Evolutionary conservation across 2,113 vertebrate genomes (phyloP).

Genomic region (Octodon degus): DNA sequence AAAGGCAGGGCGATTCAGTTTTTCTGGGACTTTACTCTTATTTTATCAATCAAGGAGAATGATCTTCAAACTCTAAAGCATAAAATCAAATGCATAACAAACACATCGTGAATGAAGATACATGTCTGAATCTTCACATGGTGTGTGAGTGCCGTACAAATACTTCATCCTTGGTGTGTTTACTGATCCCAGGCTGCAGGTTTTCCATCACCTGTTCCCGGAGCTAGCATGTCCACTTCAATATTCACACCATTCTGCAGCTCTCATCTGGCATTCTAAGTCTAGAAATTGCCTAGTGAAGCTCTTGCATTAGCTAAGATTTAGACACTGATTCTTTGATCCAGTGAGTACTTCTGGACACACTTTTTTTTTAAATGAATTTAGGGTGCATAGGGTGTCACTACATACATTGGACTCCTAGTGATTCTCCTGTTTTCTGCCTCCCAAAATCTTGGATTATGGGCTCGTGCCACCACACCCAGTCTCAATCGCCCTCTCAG

Average conservation of each 20-base stretch:
- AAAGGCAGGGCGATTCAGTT: conserved; percentile 31
- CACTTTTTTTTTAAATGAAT: too few species aligned
- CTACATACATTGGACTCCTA: too few species aligned
- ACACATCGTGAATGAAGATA: conserved; percentile 51
- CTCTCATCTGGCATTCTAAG: not conserved
- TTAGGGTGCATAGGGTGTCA: too few species aligned
- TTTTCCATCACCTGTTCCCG: not conserved
- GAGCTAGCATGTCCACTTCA: not conserved
- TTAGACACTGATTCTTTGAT: not conserved
- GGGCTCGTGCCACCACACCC: too few species aligned
- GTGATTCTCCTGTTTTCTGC: too few species aligned
- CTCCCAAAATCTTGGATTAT: too few species aligned
- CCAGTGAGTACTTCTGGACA: not conserved
- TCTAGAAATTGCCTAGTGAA: not conserved
- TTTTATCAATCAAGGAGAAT: conserved; percentile 61
- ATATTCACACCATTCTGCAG: not conserved
- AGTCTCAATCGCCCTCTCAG: too few species aligned
- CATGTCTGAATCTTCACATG: conserved; percentile 44
- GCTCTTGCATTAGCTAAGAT: not conserved
- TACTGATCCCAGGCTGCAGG: not conserved
- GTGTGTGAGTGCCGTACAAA: conserved; percentile 45
- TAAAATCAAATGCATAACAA: conserved; percentile 59
- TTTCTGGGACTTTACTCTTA: conserved; percentile 48
- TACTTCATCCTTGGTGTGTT: not conserved
- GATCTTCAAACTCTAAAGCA: conserved; percentile 57